Percentiles rank a stretch among this genome's conserved stretches.
Evolutionary conservation across 2,797 vertebrate genomes (phyloP).

Genomic region (Pipistrellus kuhlii): DNA sequence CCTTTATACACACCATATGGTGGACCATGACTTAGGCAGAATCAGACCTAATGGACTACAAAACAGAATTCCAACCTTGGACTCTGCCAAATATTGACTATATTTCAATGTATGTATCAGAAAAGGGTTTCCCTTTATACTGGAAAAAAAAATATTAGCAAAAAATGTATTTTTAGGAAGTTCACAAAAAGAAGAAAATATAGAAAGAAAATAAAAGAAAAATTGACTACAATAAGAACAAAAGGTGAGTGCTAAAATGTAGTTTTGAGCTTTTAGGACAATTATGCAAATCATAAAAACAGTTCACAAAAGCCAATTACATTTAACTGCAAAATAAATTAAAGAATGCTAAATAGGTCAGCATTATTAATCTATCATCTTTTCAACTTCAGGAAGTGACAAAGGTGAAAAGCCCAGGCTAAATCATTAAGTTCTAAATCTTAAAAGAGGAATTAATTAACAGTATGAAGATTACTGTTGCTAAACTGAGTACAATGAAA

Average conservation of each 20-base stretch:
- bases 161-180: not conserved
- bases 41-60: not conserved
- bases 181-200: not conserved
- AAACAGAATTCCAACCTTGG: not conserved
- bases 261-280: slow-evolving; percentile 19
- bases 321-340: slow-evolving; percentile 58
- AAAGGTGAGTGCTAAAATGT: slow-evolving; percentile 24
- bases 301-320: slow-evolving; percentile 54
- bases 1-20: not conserved
- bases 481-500: slow-evolving; percentile 1
- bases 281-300: slow-evolving; percentile 63
- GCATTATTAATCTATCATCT: slow-evolving; percentile 60
- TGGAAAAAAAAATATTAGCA: not conserved
- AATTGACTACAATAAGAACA: not conserved
- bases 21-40: not conserved
- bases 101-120: not conserved
- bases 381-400: slow-evolving; percentile 27
- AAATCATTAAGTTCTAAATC: slow-evolving; percentile 56
- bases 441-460: slow-evolving; percentile 55
- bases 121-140: not conserved
- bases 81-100: not conserved
- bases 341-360: slow-evolving; percentile 43
- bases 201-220: not conserved
- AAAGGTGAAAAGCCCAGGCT: slow-evolving; percentile 57
- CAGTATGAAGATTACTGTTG: slow-evolving; percentile 22